phyloP scores from a whole-genome alignment of 2,888 invertebrate species.

The Marasmarcha lunaedactyla region DNA sequence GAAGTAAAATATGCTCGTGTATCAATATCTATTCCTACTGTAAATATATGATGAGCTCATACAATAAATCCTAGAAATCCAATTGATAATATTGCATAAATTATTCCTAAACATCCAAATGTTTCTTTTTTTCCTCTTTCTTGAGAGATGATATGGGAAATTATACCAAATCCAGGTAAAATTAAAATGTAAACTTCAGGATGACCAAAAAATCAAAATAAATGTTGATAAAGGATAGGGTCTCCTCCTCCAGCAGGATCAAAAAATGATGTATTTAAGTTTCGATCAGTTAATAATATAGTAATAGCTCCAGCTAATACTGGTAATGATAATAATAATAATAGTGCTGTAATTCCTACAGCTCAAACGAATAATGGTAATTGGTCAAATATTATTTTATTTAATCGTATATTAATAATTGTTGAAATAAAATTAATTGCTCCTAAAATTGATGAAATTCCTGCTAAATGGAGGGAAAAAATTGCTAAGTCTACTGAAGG shows the following conservation, averaged over 20 bases:
- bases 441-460: constrained; percentile 79
- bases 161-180: constrained; percentile 85
- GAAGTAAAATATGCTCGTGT: constrained; percentile 87
- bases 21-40: constrained; percentile 86
- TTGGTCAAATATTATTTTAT: constrained; percentile 72
- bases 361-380: constrained; percentile 82
- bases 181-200: constrained; percentile 91
- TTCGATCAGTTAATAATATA: constrained; percentile 83
- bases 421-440: constrained; percentile 86
- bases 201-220: constrained; percentile 91
- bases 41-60: constrained; percentile 89
- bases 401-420: constrained; percentile 77
- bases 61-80: constrained; percentile 86
- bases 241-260: constrained; percentile 85
- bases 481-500: constrained; percentile 80
- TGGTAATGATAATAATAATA: constrained; percentile 77
- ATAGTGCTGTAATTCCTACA: constrained; percentile 60
- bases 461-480: constrained; percentile 82
- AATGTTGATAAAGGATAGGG: constrained; percentile 83
- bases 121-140: constrained; percentile 81
- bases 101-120: constrained; percentile 80
- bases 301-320: constrained; percentile 85
- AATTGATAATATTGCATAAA: constrained; percentile 88
- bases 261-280: constrained; percentile 85
- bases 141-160: constrained; percentile 82